Conservation (phyloP, 2,113 vertebrate genomes). For the Bos taurus region ARS-UCD2.0 NC_037357.1:14389001-14389500, state of each 20-base stretch:
- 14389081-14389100: slow-evolving; percentile 3
- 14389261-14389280: background rate
- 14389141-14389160: background rate
- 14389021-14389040: background rate
- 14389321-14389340: background rate
- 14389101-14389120: slow-evolving; percentile 12
- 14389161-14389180: background rate
- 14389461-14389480: background rate
- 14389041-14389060: slow-evolving; percentile 31
- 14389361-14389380: background rate
- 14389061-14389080: background rate
- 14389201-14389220: background rate
- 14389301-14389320: background rate
- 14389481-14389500: background rate
- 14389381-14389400: background rate
- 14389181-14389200: background rate
- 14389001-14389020: slow-evolving; percentile 10
- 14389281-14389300: background rate
- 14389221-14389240: background rate
- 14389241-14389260: background rate
- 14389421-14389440: background rate
- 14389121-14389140: background rate
- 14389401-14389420: background rate
- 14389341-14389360: background rate
- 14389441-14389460: background rate